These are phyloP conservation scores for Limnephilus marmoratus DNA, from an alignment of 2,888 invertebrate genomes.

Conservation along the genomic window DNA sequence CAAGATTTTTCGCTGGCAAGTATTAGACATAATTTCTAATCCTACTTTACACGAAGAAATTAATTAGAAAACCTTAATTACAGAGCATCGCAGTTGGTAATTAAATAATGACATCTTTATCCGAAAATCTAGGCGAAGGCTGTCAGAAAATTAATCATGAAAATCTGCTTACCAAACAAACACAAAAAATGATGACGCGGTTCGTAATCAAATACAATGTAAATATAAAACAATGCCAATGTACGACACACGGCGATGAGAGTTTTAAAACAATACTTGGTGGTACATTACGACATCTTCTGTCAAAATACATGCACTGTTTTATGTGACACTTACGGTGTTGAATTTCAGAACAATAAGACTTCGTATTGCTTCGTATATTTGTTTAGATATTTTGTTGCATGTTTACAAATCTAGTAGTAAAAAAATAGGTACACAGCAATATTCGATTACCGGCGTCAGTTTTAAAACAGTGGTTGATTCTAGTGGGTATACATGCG, in stretches of 20 bases:
- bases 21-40: neutral
- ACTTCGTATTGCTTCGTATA: neutral
- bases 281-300: neutral
- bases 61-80: neutral
- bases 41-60: neutral
- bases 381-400: neutral
- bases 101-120: neutral
- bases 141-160: neutral
- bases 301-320: neutral
- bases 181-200: neutral
- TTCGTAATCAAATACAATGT: neutral
- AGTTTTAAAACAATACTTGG: neutral
- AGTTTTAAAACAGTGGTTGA: neutral
- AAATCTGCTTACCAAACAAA: neutral
- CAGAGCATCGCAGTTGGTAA: neutral
- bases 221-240: neutral
- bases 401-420: neutral
- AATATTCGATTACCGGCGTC: neutral
- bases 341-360: neutral
- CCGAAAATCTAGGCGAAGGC: neutral
- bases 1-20: neutral
- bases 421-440: neutral
- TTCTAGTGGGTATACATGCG: too few species aligned
- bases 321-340: neutral
- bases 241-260: neutral